phyloP scores from a whole-genome alignment of 2,888 invertebrate species.

The Lithosia quadra region DNA sequence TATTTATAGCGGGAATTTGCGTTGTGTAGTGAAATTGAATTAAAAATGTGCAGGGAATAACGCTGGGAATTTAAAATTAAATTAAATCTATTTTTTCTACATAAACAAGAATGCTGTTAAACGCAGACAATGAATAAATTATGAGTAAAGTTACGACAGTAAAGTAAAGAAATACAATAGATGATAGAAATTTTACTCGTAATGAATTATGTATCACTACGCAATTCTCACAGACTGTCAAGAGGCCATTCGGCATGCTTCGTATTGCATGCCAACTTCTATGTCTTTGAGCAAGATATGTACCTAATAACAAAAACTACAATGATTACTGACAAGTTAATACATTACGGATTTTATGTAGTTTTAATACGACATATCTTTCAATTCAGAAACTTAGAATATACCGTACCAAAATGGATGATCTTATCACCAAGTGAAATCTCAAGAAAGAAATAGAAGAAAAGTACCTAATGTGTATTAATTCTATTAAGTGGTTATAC shows the following conservation, averaged over 20 bases:
- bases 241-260: neutral
- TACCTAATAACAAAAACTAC: too few species aligned
- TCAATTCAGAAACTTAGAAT: too few species aligned
- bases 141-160: neutral
- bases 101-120: neutral
- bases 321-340: too few species aligned
- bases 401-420: too few species aligned
- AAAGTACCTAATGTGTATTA: too few species aligned
- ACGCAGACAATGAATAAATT: neutral
- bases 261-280: neutral
- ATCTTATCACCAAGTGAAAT: too few species aligned
- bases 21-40: slow-evolving; percentile 12
- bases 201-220: neutral
- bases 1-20: slow-evolving; percentile 22
- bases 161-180: neutral
- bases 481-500: too few species aligned
- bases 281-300: too few species aligned
- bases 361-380: too few species aligned
- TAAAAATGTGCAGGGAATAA: slow-evolving; percentile 10
- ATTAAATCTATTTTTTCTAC: neutral
- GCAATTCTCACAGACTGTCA: neutral
- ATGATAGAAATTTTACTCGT: neutral
- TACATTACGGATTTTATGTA: too few species aligned
- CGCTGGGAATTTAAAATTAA: slow-evolving; percentile 5
- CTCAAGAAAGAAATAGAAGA: too few species aligned